Evolutionary conservation across 2,888 invertebrate genomes (phyloP).

Genomic region (Thecocarcelia acutangulata): DNA sequence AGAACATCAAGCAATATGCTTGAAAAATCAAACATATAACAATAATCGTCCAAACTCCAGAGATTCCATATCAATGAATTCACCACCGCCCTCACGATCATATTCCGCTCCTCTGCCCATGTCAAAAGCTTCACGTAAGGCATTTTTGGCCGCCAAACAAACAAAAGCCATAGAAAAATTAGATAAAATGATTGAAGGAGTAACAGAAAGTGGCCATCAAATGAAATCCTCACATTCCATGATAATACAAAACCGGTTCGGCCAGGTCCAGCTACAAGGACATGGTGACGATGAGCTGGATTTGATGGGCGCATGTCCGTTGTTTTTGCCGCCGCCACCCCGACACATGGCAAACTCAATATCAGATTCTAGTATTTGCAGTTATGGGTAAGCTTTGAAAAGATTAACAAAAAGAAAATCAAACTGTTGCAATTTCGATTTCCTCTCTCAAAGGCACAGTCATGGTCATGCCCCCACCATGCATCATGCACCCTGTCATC

Average conservation of each 20-base stretch:
- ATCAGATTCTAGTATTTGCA: constrained; percentile 79
- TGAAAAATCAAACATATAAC: constrained; percentile 70
- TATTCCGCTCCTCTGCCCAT: constrained; percentile 76
- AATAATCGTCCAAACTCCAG: constrained; percentile 73
- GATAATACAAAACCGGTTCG: constrained; percentile 72
- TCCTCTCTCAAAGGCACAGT: constrained; percentile 68
- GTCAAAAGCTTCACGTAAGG: constrained; percentile 79
- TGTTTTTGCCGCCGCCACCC: constrained; percentile 76
- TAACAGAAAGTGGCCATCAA: constrained; percentile 78
- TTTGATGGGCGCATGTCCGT: constrained; percentile 74
- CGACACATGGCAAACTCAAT: constrained; percentile 77
- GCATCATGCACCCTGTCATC: constrained; percentile 70
- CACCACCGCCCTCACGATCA: constrained; percentile 76
- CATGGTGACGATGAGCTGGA: constrained; percentile 68
- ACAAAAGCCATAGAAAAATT: constrained; percentile 81
- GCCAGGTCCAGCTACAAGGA: constrained; percentile 24
- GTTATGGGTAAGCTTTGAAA: constrained; percentile 76
- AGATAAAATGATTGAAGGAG: constrained; percentile 82
- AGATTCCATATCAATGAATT: constrained; percentile 74
- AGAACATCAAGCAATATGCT: constrained; percentile 7
- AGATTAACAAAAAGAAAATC: background rate
- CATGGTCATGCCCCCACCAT: constrained; percentile 73
- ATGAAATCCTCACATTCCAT: constrained; percentile 76
- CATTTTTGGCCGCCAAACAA: constrained; percentile 79
- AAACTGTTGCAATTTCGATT: background rate